These are phyloP conservation scores for Murina feae DNA, from an alignment of 2,113 vertebrate species.

Conservation along the genomic window DNA sequence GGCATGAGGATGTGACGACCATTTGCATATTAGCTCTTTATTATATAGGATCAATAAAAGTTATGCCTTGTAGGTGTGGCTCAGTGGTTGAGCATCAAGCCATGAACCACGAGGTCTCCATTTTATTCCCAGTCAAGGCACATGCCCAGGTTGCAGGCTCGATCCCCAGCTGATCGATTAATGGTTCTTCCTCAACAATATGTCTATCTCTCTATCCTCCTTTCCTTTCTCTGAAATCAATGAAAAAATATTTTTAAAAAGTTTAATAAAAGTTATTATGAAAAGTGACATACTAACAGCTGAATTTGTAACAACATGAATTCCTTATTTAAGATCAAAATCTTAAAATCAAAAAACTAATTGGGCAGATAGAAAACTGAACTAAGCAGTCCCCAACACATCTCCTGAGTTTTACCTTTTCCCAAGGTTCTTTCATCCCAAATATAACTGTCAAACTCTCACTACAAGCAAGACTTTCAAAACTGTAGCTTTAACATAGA, in stretches of 20 bases:
- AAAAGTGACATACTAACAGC: neutral
- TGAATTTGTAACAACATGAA: neutral
- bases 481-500: neutral
- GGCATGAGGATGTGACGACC: no score
- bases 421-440: neutral
- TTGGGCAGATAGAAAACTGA: neutral
- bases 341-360: neutral
- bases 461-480: neutral
- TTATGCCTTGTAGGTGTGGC: no score
- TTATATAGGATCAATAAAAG: neutral
- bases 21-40: no score
- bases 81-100: no score
- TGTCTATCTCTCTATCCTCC: no score
- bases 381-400: neutral
- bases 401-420: neutral
- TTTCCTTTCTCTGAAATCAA: no score
- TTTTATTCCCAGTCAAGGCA: no score
- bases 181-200: no score
- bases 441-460: neutral
- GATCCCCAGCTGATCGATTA: no score
- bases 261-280: neutral
- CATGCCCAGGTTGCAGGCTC: no score
- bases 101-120: no score
- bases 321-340: neutral
- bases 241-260: neutral